Evolutionary conservation across 1,140 invertebrate species (phyloP).

Genomic region (Drosophila ohnishii): DNA sequence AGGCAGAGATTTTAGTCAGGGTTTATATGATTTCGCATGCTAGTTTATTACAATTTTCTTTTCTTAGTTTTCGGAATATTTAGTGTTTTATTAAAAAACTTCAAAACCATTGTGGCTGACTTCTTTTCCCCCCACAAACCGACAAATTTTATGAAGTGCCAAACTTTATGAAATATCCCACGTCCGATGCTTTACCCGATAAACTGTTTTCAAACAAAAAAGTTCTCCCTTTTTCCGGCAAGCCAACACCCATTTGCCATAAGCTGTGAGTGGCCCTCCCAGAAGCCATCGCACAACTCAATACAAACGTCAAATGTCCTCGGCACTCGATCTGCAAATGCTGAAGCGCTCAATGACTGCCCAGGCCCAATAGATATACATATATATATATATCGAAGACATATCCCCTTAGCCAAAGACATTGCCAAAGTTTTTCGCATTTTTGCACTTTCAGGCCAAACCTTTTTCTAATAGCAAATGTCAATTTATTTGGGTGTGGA

Average conservation of each 20-base stretch:
- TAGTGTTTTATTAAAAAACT: background rate
- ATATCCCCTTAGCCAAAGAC: slow-evolving; percentile 24
- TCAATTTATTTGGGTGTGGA: slow-evolving; percentile 62
- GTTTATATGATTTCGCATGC: background rate
- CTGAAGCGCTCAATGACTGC: slow-evolving; percentile 33
- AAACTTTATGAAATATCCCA: slow-evolving; percentile 9
- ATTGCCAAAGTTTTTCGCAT: slow-evolving; percentile 62
- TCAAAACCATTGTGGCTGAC: background rate
- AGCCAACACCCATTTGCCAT: slow-evolving; percentile 12
- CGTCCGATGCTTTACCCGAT: slow-evolving; percentile 4
- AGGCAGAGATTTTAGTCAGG: background rate
- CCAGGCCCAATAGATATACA: slow-evolving; percentile 8
- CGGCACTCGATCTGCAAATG: slow-evolving; percentile 36
- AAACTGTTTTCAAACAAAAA: slow-evolving; percentile 7
- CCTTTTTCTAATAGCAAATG: slow-evolving; percentile 75
- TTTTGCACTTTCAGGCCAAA: slow-evolving; percentile 72
- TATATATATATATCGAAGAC: background rate
- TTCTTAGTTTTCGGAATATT: background rate
- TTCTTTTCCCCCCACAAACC: background rate
- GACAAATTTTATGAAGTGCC: slow-evolving; percentile 15
- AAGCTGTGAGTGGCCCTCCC: slow-evolving; percentile 25
- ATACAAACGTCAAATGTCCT: slow-evolving; percentile 34
- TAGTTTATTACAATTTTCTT: background rate
- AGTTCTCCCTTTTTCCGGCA: background rate
- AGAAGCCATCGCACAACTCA: slow-evolving; percentile 39